Evolutionary conservation across 2,888 invertebrate species (phyloP).

Genomic region (Nephrotoma appendiculata): DNA sequence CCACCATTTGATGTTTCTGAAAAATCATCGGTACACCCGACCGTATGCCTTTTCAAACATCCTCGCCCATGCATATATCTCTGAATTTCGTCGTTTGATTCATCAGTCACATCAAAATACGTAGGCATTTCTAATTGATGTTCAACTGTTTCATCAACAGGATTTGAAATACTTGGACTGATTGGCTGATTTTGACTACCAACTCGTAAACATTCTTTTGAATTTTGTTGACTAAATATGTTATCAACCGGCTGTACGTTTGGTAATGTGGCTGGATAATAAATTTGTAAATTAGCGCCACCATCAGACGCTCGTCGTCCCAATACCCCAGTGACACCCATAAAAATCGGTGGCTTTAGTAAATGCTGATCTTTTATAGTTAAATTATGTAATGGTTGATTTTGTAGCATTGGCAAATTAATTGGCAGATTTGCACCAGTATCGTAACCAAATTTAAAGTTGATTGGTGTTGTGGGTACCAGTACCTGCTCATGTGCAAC

Average conservation of each 20-base stretch:
- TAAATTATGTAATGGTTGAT: slow-evolving; percentile 71
- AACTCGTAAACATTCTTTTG: slow-evolving; percentile 7
- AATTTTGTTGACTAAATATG: slow-evolving; percentile 6
- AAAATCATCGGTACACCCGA: slow-evolving; percentile 58
- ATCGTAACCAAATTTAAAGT: slow-evolving; percentile 27
- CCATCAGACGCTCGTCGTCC: slow-evolving; percentile 91
- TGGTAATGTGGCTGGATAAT: slow-evolving; percentile 37
- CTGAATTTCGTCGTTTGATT: slow-evolving; percentile 31
- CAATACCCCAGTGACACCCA: slow-evolving; percentile 71
- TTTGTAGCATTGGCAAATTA: slow-evolving; percentile 68
- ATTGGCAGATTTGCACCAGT: slow-evolving; percentile 56
- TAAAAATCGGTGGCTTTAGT: slow-evolving; percentile 81
- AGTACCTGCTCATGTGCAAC: slow-evolving; percentile 69
- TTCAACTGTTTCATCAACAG: background rate
- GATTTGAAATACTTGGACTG: slow-evolving; percentile 1
- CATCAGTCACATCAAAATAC: slow-evolving; percentile 19
- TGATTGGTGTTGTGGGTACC: slow-evolving; percentile 28
- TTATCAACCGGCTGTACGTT: slow-evolving; percentile 23
- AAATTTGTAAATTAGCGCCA: slow-evolving; percentile 78
- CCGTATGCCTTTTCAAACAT: slow-evolving; percentile 60
- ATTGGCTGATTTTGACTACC: slow-evolving; percentile 1
- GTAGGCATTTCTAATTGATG: slow-evolving; percentile 5
- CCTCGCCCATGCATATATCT: slow-evolving; percentile 62
- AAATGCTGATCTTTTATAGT: slow-evolving; percentile 87
- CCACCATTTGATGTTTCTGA: slow-evolving; percentile 32